A percentile compares a stretch with the other conserved stretches of the same genome.
Conservation (phyloP, 2,113 vertebrate species). For the Symphodus melops region DNA sequence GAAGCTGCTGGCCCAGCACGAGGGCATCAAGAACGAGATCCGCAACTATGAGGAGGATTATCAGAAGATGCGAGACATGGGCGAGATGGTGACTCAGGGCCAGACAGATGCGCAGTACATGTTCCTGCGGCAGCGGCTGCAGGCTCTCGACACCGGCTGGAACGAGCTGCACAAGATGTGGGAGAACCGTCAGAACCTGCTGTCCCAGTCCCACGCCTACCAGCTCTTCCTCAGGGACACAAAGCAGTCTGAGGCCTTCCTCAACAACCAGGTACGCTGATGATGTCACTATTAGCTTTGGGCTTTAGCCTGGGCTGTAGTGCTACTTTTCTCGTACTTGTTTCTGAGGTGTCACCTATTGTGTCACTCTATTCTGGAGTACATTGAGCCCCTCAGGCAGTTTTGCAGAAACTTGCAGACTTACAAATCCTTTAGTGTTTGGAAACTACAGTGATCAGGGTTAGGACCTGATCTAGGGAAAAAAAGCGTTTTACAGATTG, state of each 20-base stretch:
- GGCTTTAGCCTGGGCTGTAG: no score
- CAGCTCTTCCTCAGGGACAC: constrained; percentile 98
- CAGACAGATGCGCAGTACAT: constrained; percentile 98
- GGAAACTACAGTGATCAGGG: no score
- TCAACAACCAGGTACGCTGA: constrained; percentile 95
- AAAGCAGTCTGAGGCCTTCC: constrained; percentile 98
- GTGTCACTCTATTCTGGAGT: neutral
- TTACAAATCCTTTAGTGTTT: no score
- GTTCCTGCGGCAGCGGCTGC: constrained; percentile 97
- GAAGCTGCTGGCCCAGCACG: constrained; percentile 97
- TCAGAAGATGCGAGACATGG: constrained; percentile 99
- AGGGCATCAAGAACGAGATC: constrained; percentile 97
- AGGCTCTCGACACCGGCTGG: constrained; percentile 98
- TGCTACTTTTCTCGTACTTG: neutral
- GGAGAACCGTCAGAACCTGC: constrained; percentile 98
- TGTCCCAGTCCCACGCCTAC: constrained; percentile 96
- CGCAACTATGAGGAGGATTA: constrained; percentile 99
- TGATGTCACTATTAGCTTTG: neutral
- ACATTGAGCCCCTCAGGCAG: neutral
- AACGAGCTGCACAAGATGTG: constrained; percentile 99
- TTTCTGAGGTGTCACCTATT: neutral
- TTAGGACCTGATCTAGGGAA: no score
- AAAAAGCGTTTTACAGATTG: no score
- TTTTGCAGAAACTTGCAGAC: neutral
- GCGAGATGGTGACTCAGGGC: constrained; percentile 98